These are phyloP conservation scores for Muntiacus reevesi DNA, from an alignment of 2,113 vertebrate genomes.

Conservation along the genomic window DNA sequence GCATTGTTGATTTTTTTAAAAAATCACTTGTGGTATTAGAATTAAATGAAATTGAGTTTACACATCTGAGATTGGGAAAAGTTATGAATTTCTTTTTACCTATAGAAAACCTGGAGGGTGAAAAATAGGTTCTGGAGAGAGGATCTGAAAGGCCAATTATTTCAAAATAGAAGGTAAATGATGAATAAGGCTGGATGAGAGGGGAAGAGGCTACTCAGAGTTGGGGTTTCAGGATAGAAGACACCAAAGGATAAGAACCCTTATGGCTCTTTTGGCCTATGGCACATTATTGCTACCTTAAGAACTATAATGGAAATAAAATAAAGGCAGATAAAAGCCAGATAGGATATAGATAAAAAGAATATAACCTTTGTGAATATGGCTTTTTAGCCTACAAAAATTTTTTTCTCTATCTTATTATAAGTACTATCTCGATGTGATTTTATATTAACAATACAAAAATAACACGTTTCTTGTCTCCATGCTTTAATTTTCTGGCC, in stretches of 20 bases:
- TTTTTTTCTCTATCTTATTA: neutral
- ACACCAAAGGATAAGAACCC: neutral
- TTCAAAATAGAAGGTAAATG: neutral
- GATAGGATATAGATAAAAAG: neutral
- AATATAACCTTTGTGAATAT: constrained; percentile 13
- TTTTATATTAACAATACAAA: constrained; percentile 30
- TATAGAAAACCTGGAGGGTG: neutral
- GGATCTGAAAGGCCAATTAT: neutral
- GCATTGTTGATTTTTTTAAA: neutral
- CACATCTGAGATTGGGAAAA: neutral
- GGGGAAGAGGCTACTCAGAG: neutral
- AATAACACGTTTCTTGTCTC: constrained; percentile 19
- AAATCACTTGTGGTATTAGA: neutral
- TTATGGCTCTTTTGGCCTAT: neutral
- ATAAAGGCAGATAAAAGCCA: constrained; percentile 11
- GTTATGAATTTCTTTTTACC: neutral
- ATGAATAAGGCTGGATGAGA: neutral
- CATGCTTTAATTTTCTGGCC: constrained; percentile 31
- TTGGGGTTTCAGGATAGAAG: neutral
- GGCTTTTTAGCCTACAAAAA: neutral
- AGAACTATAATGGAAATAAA: neutral
- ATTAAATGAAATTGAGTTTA: neutral
- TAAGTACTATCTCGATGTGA: neutral
- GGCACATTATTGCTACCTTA: neutral
- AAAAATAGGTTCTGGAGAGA: neutral